A percentile compares a stretch with the other conserved stretches of the same genome.
These are phyloP conservation scores for Megatriorchis doriae DNA, from an alignment of 2,113 vertebrate genomes.

Conservation along the genomic window DNA sequence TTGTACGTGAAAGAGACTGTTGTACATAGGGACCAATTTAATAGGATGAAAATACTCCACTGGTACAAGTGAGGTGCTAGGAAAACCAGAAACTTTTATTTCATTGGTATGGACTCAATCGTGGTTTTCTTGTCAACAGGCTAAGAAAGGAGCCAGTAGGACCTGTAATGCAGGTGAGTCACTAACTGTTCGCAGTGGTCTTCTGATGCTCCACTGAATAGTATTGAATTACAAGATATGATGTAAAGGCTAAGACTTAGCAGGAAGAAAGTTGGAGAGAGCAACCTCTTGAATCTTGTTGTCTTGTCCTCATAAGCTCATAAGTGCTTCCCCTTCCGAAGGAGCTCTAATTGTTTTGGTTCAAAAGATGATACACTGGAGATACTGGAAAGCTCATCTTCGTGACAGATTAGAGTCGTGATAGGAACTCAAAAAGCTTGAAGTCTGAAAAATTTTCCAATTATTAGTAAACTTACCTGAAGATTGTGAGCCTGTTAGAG, in stretches of 20 bases:
- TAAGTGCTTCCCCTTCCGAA: not conserved
- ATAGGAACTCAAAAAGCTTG: not conserved
- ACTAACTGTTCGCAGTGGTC: not conserved
- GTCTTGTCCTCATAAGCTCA: not conserved
- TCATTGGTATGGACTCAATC: constrained; percentile 60
- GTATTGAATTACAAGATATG: not conserved
- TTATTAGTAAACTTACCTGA: not conserved
- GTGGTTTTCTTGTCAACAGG: constrained; percentile 71
- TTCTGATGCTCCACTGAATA: not conserved
- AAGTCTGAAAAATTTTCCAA: not conserved
- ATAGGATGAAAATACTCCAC: constrained; percentile 61
- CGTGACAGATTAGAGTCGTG: not conserved
- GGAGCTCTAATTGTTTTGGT: not conserved
- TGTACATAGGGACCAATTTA: constrained; percentile 28
- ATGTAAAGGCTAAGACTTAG: not conserved
- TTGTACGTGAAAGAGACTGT: constrained; percentile 61
- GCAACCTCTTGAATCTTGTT: not conserved
- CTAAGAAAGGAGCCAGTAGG: constrained; percentile 60
- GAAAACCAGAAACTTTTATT: constrained; percentile 67
- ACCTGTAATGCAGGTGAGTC: constrained; percentile 69
- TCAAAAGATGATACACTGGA: not conserved
- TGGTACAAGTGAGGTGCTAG: constrained; percentile 36
- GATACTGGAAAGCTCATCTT: not conserved
- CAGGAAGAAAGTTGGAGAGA: not conserved
- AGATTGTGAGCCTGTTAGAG: not conserved